Evolutionary conservation across 1,140 invertebrate species (phyloP).

Genomic region (Hylaeus volcanicus): DNA sequence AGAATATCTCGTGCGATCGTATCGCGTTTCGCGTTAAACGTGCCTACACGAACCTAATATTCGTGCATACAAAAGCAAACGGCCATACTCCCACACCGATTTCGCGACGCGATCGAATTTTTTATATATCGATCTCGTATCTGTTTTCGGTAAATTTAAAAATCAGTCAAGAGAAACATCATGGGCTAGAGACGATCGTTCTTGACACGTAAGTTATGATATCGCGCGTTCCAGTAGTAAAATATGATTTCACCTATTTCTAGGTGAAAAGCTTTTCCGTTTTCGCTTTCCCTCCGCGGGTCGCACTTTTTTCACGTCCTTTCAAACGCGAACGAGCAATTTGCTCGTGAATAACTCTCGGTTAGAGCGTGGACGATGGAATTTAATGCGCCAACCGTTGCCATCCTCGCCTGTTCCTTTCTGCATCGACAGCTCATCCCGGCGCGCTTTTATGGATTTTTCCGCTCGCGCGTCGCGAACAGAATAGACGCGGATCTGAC

Average conservation of each 20-base stretch:
- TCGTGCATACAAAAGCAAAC: background rate
- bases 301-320: background rate
- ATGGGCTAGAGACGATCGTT: background rate
- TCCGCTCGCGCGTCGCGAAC: background rate
- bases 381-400: conserved; percentile 16
- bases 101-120: background rate
- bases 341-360: conserved; percentile 22
- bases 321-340: conserved; percentile 22
- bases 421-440: conserved; percentile 18
- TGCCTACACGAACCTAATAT: background rate
- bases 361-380: conserved; percentile 18
- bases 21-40: conserved; percentile 6
- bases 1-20: background rate
- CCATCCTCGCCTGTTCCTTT: conserved; percentile 12
- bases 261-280: background rate
- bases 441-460: conserved; percentile 15
- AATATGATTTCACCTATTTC: background rate
- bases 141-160: too few species aligned
- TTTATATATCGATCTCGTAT: conserved; percentile 10
- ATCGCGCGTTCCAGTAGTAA: too few species aligned
- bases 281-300: background rate
- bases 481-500: background rate
- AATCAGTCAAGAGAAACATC: background rate
- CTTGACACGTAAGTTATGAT: background rate
- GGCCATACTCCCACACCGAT: background rate